Conservation (phyloP, 2,113 vertebrate genomes). For the Elachura formosa region DNA sequence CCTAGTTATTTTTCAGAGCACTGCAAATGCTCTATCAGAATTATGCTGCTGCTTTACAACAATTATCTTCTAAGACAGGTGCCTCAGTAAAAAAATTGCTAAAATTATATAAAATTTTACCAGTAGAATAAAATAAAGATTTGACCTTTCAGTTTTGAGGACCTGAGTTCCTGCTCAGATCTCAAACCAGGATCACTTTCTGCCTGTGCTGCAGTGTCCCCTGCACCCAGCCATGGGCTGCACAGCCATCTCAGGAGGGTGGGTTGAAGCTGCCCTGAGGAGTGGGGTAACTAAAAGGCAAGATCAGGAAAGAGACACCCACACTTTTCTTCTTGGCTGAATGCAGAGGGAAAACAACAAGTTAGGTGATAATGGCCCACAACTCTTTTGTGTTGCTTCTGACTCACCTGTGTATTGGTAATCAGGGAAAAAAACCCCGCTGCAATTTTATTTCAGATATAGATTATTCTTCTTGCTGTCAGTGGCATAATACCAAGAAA, state of each 20-base stretch:
- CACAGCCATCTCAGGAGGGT: fast-evolving
- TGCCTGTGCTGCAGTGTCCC: neutral
- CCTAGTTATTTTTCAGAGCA: neutral
- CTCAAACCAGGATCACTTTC: neutral
- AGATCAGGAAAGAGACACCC: neutral
- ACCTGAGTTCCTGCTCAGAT: neutral
- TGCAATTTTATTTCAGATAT: neutral
- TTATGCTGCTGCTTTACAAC: neutral
- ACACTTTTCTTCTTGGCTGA: neutral
- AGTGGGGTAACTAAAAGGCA: neutral
- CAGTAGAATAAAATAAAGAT: neutral
- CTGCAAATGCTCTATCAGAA: neutral
- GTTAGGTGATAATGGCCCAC: neutral
- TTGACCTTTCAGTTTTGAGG: neutral
- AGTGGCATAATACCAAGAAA: neutral
- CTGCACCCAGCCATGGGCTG: neutral
- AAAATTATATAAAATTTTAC: neutral
- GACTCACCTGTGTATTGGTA: neutral
- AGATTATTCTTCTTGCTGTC: neutral
- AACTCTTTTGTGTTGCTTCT: neutral
- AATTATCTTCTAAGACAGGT: neutral
- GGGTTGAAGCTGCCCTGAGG: neutral
- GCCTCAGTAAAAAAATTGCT: neutral
- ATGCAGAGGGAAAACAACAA: neutral
- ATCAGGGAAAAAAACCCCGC: neutral